Evolutionary conservation across 2,113 vertebrate species (phyloP).

Genomic region (Fulmarus glacialis): DNA sequence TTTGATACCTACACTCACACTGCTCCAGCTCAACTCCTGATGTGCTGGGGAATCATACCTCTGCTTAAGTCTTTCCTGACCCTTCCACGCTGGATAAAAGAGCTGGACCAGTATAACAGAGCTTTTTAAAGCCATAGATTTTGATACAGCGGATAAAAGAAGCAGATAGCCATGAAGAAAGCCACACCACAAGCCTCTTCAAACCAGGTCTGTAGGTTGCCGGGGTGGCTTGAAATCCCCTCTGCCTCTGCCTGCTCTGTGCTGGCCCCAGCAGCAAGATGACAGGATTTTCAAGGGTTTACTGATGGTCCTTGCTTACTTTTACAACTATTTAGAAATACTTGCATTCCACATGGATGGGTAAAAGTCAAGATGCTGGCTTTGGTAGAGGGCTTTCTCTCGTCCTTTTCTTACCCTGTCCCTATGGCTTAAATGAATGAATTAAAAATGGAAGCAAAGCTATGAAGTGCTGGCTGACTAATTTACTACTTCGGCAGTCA

Average conservation of each 20-base stretch:
- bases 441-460: not conserved
- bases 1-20: not conserved
- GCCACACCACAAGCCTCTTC: not conserved
- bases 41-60: not conserved
- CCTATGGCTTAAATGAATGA: not conserved
- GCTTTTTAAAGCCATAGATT: not conserved
- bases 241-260: not conserved
- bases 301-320: not conserved
- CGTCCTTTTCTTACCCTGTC: not conserved
- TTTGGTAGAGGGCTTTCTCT: not conserved
- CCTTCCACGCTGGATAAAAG: not conserved
- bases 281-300: not conserved
- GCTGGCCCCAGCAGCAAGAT: not conserved
- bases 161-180: not conserved
- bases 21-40: not conserved
- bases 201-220: not conserved
- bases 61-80: not conserved
- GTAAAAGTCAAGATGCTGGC: not conserved
- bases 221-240: not conserved
- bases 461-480: not conserved
- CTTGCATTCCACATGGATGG: not conserved
- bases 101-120: not conserved
- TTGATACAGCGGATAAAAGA: not conserved
- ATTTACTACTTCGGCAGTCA: not conserved
- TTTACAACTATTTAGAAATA: not conserved